Base-by-base conservation (phyloP, 2,888 invertebrate species). In the Drosophila cognata region DNA sequence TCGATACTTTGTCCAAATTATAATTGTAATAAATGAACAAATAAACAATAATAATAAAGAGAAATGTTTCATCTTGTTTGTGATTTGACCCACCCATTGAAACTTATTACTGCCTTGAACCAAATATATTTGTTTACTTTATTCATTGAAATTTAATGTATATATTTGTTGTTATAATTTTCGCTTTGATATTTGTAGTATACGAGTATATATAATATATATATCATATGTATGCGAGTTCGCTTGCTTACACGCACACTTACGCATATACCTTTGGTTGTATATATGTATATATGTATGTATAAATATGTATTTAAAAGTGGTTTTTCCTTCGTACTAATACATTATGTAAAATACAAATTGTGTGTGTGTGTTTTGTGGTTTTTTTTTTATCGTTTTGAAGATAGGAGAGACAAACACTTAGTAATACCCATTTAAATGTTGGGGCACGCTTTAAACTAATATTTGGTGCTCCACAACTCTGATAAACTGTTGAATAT, bases 81-180 rank as follows among this genome's bases (percentile, higher is more conserved):
- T 11, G 11, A 16, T 21, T 13, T n/a, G n/a, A 48, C 2, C 25
- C 11, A 8, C 7, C n/a, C 31, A 28, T 28, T 28, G 25, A 61
- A 58, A 66, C n/a, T 50, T 33, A 16, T 11, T 25, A 18, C 10
- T 28, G 16, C 21, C 35, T 77, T 31, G 33, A n/a, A 63, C 51
- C 61, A 64, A 69, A 81, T 67, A 65, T 72, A 81, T 65, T 77
- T 72, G 63, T 81, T 56, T 69, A 58, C 63, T 63, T 81, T 68
- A 73, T 67, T 77, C 64, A 52, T 56, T 64, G 66, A 81, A 77
- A 66, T 81, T 25, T 60, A 56, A 63, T 74, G 79, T 79, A 71
- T 66, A 82, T 79, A 74, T 68, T 74, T 81, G 73, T 67, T 77
- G 41, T 58, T 52, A 67, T 73, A 81, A 64, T 64, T 58, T 62